Evolutionary conservation across 2,797 vertebrate genomes (phyloP), one percentile per base, ranked within the genome.

Genomic region (Picus viridis): DNA sequence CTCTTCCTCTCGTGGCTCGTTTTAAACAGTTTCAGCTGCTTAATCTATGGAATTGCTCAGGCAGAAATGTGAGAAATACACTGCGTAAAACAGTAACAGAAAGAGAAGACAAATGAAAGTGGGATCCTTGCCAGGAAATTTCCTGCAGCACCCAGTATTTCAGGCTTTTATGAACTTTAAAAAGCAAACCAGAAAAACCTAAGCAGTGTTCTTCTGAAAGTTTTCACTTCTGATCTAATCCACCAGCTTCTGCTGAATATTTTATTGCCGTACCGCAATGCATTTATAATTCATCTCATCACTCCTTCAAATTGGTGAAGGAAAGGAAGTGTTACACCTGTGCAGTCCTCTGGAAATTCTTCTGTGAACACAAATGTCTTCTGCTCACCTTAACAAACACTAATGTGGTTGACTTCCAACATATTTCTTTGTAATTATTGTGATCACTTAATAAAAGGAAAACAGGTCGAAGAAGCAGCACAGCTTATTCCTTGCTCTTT

Each of bases 281-380:
- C 86, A 92, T 93, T 92, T 82, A 92, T 88, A 93, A 94, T 95
- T 95, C 62, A 91, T 77, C 83, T 92, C 85, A 91, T 83, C 4
- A 69, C 91, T 94, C 89, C 75, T 93, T 86, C 43, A 53, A 16
- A 84, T 77, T 88, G 62, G 14, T 79, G 76, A 89, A 80, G 54
- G 93, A 89, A 85, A 89, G 29, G 23, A 81, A 81, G 62, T 81
- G 54, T 53, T 88, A 73, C 76, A 89, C 32, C 51, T 88, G 54
- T 45, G 87, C 29, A 72, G 62, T 72, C 77, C 70, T 61, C 59
- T 83, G 47, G 30, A 78, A 85, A 80, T 81, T 87, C 53, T 85
- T 85, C 68, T 20, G 27, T n/a, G 45, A 89, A 74, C 56, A 84
- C 43, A 62, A 78, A 61, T n/a, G 5, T 85, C 93, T 87, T 67